Conservation (phyloP, 2,113 vertebrate genomes). For the Sorex araneus region DNA sequence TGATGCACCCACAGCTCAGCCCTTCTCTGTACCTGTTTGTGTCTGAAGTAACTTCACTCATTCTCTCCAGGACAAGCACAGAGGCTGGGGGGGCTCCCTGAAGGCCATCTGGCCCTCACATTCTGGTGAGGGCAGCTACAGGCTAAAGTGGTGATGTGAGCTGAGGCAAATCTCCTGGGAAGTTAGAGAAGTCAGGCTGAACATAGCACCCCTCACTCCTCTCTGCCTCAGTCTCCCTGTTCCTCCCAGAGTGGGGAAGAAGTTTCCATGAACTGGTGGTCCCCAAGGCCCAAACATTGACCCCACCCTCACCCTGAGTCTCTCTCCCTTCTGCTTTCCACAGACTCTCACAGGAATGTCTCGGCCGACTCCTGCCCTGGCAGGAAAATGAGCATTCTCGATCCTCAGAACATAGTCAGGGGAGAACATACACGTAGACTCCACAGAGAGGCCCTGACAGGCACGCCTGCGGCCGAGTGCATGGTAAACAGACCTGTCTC, state of each 20-base stretch:
- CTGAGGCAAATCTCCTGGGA: background rate
- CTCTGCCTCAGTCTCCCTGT: background rate
- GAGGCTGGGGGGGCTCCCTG: background rate
- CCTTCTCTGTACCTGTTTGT: background rate
- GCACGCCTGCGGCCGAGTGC: background rate
- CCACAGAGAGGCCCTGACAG: background rate
- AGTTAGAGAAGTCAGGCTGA: background rate
- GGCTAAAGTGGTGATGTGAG: too few species aligned
- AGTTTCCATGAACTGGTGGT: background rate
- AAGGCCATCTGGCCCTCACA: background rate
- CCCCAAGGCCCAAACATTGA: background rate
- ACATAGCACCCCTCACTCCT: background rate
- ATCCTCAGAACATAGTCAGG: background rate
- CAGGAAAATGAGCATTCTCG: slow-evolving; percentile 38
- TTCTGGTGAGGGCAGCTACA: too few species aligned
- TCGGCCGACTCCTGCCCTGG: background rate
- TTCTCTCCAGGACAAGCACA: background rate
- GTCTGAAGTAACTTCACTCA: background rate
- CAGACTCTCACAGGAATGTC: slow-evolving; percentile 70
- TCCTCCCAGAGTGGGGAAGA: background rate
- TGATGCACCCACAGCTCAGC: background rate
- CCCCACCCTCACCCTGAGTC: background rate
- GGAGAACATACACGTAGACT: background rate
- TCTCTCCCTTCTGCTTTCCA: slow-evolving; percentile 20
- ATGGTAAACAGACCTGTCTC: background rate